phyloP scores from a whole-genome alignment of 1,140 invertebrate species.

The Drosophila busckii region DNA sequence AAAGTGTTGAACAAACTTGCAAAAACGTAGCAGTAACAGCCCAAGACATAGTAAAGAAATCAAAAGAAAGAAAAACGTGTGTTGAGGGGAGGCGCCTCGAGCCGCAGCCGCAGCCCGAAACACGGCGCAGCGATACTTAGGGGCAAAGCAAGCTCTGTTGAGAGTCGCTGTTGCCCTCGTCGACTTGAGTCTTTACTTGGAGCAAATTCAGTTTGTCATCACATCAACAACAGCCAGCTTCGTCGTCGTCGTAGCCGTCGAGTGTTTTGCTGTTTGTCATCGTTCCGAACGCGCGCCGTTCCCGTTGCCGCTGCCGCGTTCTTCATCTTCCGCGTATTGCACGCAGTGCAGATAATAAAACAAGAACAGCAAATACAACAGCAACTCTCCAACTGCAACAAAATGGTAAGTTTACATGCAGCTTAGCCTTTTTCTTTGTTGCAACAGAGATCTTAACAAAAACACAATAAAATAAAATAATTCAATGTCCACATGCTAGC shows the following conservation, averaged over 20 bases:
- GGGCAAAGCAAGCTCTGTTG: slow-evolving; percentile 8
- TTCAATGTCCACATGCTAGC: slow-evolving; percentile 30
- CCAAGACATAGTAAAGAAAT: slow-evolving; percentile 1
- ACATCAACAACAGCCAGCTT: slow-evolving; percentile 5
- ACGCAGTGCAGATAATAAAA: slow-evolving; percentile 4
- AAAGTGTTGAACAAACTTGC: slow-evolving; percentile 38
- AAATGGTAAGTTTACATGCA: slow-evolving; percentile 32
- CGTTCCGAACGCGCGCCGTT: slow-evolving; percentile 29
- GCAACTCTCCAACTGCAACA: slow-evolving; percentile 1
- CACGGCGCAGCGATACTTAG: slow-evolving; percentile 6
- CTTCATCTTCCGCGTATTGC: slow-evolving; percentile 28
- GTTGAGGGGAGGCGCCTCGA: slow-evolving; percentile 9
- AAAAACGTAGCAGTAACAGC: slow-evolving; percentile 34
- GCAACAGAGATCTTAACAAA: slow-evolving; percentile 1
- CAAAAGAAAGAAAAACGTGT: slow-evolving; percentile 22
- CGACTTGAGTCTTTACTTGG: background rate
- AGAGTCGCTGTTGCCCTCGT: slow-evolving; percentile 3
- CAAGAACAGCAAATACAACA: slow-evolving; percentile 6
- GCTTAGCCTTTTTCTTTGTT: slow-evolving; percentile 30
- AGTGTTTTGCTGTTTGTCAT: slow-evolving; percentile 6
- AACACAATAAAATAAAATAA: slow-evolving; percentile 22
- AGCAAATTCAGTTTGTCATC: background rate
- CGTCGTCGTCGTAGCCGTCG: slow-evolving; percentile 1
- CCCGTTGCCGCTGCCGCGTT: too few relatives aligned
- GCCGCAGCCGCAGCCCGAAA: slow-evolving; percentile 17